Evolutionary conservation across 2,888 invertebrate species (phyloP).

Genomic region (Eupithecia abbreviata): DNA sequence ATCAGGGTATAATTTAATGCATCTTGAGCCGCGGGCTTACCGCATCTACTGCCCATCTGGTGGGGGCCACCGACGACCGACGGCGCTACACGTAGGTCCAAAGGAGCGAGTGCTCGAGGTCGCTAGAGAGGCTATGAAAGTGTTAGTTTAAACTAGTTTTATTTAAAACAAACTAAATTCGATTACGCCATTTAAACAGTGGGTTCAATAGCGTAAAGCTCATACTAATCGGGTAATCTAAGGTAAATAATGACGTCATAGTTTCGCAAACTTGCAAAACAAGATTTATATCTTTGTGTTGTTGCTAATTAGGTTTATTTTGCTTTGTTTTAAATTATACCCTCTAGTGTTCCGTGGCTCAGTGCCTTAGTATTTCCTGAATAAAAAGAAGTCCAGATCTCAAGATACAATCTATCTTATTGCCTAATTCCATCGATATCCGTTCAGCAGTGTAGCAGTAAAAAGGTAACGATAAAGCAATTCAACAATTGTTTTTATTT

Average conservation of each 20-base stretch:
- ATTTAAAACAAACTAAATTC: background rate
- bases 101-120: too few relatives aligned
- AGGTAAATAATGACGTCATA: slow-evolving; percentile 27
- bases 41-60: too few relatives aligned
- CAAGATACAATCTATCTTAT: background rate
- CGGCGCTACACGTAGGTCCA: too few relatives aligned
- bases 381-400: background rate
- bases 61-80: too few relatives aligned
- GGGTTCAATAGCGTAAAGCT: slow-evolving; percentile 17
- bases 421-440: background rate
- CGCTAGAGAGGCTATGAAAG: too few relatives aligned
- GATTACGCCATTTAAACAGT: slow-evolving; percentile 7
- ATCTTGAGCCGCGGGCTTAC: too few relatives aligned
- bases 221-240: slow-evolving; percentile 22
- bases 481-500: background rate
- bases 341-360: background rate
- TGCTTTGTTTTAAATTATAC: slow-evolving; percentile 13
- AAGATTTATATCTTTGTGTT: slow-evolving; percentile 25
- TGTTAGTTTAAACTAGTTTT: background rate
- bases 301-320: slow-evolving; percentile 25
- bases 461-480: background rate
- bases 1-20: background rate
- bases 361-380: background rate
- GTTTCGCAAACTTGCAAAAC: slow-evolving; percentile 32
- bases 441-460: background rate